These are phyloP conservation scores for Gadus chalcogrammus DNA, from an alignment of 2,113 vertebrate species.

Conservation along the genomic window DNA sequence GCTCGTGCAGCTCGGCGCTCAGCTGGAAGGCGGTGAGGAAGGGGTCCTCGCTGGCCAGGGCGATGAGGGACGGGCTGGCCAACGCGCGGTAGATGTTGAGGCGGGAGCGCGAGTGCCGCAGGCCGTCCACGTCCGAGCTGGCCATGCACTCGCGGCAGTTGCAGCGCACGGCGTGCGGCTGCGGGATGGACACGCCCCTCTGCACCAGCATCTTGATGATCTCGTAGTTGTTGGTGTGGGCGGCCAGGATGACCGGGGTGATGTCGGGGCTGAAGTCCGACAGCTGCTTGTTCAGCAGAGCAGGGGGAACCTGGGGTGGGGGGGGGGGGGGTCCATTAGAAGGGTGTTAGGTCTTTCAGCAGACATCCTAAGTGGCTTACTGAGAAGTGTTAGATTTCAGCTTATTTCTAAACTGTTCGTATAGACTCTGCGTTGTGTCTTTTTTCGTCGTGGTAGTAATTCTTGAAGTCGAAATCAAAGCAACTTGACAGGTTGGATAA, in stretches of 20 bases:
- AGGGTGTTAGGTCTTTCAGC: not conserved
- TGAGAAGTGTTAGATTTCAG: no score
- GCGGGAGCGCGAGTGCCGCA: slow-evolving; percentile 91
- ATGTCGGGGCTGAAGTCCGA: slow-evolving; percentile 97
- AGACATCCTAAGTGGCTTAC: no score
- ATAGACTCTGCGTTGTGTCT: no score
- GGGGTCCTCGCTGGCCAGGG: slow-evolving; percentile 94
- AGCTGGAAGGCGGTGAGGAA: slow-evolving; percentile 95
- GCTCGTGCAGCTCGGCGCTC: slow-evolving; percentile 94
- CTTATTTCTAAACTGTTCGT: no score
- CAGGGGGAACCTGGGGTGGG: slow-evolving; percentile 83
- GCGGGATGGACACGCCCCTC: slow-evolving; percentile 91
- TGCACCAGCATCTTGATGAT: slow-evolving; percentile 95
- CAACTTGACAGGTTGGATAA: no score
- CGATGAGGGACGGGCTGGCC: slow-evolving; percentile 88
- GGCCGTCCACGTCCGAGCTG: slow-evolving; percentile 90
- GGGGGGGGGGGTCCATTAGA: not conserved
- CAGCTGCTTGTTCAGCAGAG: slow-evolving; percentile 91
- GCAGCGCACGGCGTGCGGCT: slow-evolving; percentile 92
- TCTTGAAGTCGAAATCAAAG: no score
- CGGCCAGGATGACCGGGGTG: slow-evolving; percentile 95
- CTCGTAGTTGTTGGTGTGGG: slow-evolving; percentile 98
- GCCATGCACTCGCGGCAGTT: slow-evolving; percentile 90
- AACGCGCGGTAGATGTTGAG: slow-evolving; percentile 96
- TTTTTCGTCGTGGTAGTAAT: no score